Percentiles rank a stretch among this genome's conserved stretches.
Conservation (phyloP, 2,797 vertebrate species). For the Mus minutoides region DNA sequence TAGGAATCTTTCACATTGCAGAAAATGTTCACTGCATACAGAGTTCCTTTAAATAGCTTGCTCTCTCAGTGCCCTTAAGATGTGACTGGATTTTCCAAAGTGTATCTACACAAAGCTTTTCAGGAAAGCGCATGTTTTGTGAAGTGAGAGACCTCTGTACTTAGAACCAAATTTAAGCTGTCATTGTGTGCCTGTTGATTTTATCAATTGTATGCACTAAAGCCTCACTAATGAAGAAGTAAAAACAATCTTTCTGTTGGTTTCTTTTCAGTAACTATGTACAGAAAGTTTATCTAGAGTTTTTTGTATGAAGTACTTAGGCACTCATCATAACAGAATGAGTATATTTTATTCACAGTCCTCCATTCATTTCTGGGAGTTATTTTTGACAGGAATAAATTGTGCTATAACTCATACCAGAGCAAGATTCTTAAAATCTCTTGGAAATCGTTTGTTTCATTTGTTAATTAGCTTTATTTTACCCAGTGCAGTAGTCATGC, state of each 20-base stretch:
- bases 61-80: slow-evolving; percentile 58
- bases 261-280: slow-evolving; percentile 40
- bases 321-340: background rate
- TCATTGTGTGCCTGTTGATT: slow-evolving; percentile 31
- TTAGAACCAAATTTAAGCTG: slow-evolving; percentile 42
- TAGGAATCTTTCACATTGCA: slow-evolving; percentile 7
- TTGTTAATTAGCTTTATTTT: slow-evolving; percentile 36
- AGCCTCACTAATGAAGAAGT: slow-evolving; percentile 8
- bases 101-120: slow-evolving; percentile 60
- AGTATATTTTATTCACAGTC: background rate
- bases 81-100: slow-evolving; percentile 73
- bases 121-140: slow-evolving; percentile 59
- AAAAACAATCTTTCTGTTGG: slow-evolving; percentile 40
- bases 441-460: slow-evolving; percentile 32
- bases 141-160: slow-evolving; percentile 46
- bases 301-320: slow-evolving; percentile 1
- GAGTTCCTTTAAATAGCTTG: slow-evolving; percentile 66
- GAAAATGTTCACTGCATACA: background rate
- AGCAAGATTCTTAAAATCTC: slow-evolving; percentile 40
- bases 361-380: slow-evolving; percentile 32
- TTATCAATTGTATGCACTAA: slow-evolving; percentile 43
- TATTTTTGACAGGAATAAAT: slow-evolving; percentile 17
- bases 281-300: slow-evolving; percentile 21
- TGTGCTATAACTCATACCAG: background rate
- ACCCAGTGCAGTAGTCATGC: background rate